A percentile compares a stretch with the other conserved stretches of the same genome.
Evolutionary conservation across 1,140 invertebrate genomes (phyloP).

Genomic region (Augochlora pura): DNA sequence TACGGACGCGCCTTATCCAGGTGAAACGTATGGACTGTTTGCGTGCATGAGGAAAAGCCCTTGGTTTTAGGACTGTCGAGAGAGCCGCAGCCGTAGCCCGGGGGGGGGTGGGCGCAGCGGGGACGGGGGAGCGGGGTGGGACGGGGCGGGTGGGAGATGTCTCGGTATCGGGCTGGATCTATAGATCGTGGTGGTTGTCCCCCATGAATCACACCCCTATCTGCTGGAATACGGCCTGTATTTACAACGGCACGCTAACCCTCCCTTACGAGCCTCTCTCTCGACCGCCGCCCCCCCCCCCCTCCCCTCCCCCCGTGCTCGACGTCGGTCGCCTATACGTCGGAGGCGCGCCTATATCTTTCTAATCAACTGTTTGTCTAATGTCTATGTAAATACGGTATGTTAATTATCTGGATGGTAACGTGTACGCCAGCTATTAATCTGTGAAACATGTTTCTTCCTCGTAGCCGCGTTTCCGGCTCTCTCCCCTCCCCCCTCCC

Average conservation of each 20-base stretch:
- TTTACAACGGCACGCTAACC: conserved; percentile 70
- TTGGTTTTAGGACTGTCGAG: conserved; percentile 27
- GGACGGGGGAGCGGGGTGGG: conserved; percentile 18
- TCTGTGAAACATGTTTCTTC: conserved; percentile 63
- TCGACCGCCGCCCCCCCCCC: too few relatives aligned
- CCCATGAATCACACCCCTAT: conserved; percentile 73
- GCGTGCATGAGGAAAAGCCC: conserved; percentile 65
- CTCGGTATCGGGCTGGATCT: conserved; percentile 71
- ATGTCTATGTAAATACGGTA: conserved; percentile 72
- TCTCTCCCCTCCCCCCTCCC: not conserved
- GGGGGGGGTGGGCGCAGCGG: too few relatives aligned
- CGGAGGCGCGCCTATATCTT: conserved; percentile 65
- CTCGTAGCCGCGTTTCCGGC: conserved; percentile 50
- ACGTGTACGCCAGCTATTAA: conserved; percentile 67
- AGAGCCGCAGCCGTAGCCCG: too few relatives aligned
- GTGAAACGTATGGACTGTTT: conserved; percentile 75
- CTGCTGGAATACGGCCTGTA: conserved; percentile 69
- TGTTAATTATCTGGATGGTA: conserved; percentile 70
- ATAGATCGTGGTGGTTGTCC: conserved; percentile 71
- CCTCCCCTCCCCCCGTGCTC: too few relatives aligned
- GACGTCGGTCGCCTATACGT: conserved; percentile 5
- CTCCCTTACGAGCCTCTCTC: conserved; percentile 43
- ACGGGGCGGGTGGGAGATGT: conserved; percentile 59
- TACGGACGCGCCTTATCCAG: conserved; percentile 69
- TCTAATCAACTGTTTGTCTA: conserved; percentile 72